Evolutionary conservation across 2,888 invertebrate genomes (phyloP), one percentile per base, ranked within the genome.

Genomic region (Patella ulyssiponensis): DNA sequence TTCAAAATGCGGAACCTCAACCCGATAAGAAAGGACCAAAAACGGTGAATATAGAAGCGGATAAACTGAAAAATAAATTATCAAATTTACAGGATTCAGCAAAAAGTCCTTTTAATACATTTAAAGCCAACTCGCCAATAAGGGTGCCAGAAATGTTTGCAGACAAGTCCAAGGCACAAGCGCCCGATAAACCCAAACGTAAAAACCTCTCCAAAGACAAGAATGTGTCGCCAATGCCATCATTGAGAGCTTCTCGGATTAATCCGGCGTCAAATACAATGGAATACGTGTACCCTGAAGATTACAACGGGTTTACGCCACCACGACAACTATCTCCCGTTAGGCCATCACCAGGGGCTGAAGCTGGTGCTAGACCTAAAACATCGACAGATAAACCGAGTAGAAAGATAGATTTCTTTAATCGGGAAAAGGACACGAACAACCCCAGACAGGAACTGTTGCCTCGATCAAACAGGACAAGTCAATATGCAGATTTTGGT

Each of bases 131-230:
- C 27, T 52, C 58, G 9, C 72, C 73, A 2, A 69, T 76, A n/a
- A 64, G 72, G 58, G 71, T 76, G 72, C 76, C 76, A 3, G 72
- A 69, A 51, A 76, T 76, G 20, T 72, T 73, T 14, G 73, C 64
- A 52, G 53, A 52, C 23, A 53, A 64, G 20, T 20, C 9, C 12
- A 64, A 53, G n/a, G 54, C n/a, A n/a, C 17, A 73, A 51, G n/a
- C 53, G 54, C 73, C 73, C 3, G 73, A 44, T 17, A 73, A 73
- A 64, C 64, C 64, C 3, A 64, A 64, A 23, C 64, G 64, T 14
- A 64, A 64, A 23, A 64, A 64, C 11, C 64, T 11, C 11, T 3
- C 64, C 1, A 64, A 64, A 64, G 9, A 20, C 12, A 64, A 64
- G 20, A 64, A 51, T 51, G n/a, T 20, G 33, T 23, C 44, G 12